A percentile compares a stretch with the other conserved stretches of the same genome.
Evolutionary conservation across 2,797 vertebrate genomes (phyloP).

Genomic region (Psittacula echo): DNA sequence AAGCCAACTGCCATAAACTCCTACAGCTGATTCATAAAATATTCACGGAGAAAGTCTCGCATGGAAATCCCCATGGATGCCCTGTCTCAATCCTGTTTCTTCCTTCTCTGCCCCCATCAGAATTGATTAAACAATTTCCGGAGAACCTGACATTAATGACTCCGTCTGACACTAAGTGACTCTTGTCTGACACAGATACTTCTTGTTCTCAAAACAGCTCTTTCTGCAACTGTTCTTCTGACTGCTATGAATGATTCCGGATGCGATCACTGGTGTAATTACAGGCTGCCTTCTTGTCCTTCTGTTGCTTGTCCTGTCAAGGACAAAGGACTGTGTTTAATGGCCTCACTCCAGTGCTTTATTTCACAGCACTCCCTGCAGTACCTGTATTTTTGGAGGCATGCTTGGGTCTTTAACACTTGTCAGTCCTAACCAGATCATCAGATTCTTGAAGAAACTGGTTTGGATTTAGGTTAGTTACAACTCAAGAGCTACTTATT

Average conservation of each 20-base stretch:
- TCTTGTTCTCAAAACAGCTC: neutral
- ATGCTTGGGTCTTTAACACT: neutral
- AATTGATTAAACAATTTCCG: neutral
- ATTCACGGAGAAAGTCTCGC: neutral
- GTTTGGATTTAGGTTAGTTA: neutral
- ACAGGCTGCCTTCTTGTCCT: neutral
- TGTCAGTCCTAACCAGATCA: neutral
- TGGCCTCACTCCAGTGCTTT: neutral
- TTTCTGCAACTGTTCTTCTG: neutral
- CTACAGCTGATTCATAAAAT: constrained; percentile 12
- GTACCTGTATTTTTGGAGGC: neutral
- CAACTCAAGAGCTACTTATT: neutral
- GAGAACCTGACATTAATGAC: neutral
- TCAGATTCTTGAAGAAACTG: neutral
- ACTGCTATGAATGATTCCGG: neutral
- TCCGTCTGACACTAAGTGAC: neutral
- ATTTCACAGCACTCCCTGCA: neutral
- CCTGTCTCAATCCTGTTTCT: neutral
- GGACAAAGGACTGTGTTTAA: neutral
- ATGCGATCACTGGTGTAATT: neutral
- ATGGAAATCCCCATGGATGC: neutral
- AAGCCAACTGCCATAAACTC: neutral
- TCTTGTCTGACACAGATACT: neutral
- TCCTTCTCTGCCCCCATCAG: neutral
- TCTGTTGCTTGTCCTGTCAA: neutral